Conservation (phyloP, 2,888 invertebrate genomes). For the Leucoptera coffeella region DNA sequence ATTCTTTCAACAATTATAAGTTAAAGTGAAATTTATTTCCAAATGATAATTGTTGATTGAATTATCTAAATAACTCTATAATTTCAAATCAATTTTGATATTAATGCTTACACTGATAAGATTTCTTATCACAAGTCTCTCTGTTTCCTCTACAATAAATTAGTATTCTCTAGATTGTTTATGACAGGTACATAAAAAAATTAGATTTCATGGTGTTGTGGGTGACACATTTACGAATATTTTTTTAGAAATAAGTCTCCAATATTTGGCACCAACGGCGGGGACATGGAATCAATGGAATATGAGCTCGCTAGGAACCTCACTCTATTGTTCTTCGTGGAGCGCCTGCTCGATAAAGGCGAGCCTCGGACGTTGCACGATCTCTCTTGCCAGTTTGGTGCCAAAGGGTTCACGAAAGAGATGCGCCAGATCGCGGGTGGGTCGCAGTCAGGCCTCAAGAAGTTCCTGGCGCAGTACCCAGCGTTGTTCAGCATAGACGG, state of each 20-base stretch:
- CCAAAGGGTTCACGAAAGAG: slow-evolving; percentile 97
- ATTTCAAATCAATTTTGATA: no score
- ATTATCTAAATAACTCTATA: no score
- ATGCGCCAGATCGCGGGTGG: slow-evolving; percentile 95
- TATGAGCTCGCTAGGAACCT: slow-evolving; percentile 91
- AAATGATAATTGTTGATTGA: no score
- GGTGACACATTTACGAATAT: slow-evolving; percentile 52
- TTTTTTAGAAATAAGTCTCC: slow-evolving; percentile 42
- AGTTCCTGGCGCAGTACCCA: slow-evolving; percentile 95
- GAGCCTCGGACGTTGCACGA: slow-evolving; percentile 95
- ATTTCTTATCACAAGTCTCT: no score
- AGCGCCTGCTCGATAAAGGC: slow-evolving; percentile 94
- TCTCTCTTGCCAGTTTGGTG: slow-evolving; percentile 97
- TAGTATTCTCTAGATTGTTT: background rate
- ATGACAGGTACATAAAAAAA: slow-evolving; percentile 17
- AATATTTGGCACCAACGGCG: slow-evolving; percentile 51
- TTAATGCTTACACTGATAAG: no score
- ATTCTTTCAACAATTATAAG: no score
- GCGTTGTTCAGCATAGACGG: slow-evolving; percentile 92
- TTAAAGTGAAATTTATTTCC: no score
- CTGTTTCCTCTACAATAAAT: no score
- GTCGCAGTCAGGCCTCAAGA: slow-evolving; percentile 92
- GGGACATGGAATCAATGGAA: slow-evolving; percentile 85
- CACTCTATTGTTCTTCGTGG: slow-evolving; percentile 97
- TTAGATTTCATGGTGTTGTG: slow-evolving; percentile 51